Percentiles rank a stretch among this genome's conserved stretches.
Evolutionary conservation across 1,140 invertebrate species (phyloP).

Genomic region (Saccostrea glomerata): DNA sequence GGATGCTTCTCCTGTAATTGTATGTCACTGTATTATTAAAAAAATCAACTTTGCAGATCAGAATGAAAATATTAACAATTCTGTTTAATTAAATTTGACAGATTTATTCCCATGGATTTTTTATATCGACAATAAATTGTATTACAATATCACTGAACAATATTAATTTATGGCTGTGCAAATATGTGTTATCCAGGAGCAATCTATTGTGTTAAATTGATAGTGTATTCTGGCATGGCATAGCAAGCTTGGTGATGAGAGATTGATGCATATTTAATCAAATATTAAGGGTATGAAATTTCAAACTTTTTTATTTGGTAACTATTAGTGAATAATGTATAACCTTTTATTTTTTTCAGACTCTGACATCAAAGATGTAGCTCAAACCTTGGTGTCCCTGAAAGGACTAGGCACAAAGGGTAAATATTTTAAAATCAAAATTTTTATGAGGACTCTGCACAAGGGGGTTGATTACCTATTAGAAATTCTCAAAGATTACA

Average conservation of each 20-base stretch:
- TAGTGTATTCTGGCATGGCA: not conserved
- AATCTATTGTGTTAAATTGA: not conserved
- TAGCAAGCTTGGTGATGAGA: not conserved
- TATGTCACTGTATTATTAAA: no score
- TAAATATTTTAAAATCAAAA: constrained; percentile 47
- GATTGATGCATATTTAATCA: not conserved
- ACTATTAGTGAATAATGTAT: not conserved
- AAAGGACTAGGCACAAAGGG: constrained; percentile 83
- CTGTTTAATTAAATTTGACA: constrained; percentile 6
- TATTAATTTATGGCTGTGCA: constrained; percentile 1
- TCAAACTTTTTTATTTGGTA: not conserved
- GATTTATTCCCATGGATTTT: not conserved
- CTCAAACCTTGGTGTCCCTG: constrained; percentile 89
- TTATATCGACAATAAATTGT: not conserved
- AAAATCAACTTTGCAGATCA: no score
- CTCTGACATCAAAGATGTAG: constrained; percentile 83
- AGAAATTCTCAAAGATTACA: not conserved
- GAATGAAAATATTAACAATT: no score
- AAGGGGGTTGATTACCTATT: not conserved
- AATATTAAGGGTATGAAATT: not conserved
- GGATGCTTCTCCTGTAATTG: no score
- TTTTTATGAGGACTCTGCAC: not conserved
- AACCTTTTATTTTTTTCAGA: constrained; percentile 65
- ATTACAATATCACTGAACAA: not conserved
- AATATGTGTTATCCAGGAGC: constrained; percentile 13